Evolutionary conservation across 2,888 invertebrate genomes (phyloP).

Genomic region (Tineola bisselliella): DNA sequence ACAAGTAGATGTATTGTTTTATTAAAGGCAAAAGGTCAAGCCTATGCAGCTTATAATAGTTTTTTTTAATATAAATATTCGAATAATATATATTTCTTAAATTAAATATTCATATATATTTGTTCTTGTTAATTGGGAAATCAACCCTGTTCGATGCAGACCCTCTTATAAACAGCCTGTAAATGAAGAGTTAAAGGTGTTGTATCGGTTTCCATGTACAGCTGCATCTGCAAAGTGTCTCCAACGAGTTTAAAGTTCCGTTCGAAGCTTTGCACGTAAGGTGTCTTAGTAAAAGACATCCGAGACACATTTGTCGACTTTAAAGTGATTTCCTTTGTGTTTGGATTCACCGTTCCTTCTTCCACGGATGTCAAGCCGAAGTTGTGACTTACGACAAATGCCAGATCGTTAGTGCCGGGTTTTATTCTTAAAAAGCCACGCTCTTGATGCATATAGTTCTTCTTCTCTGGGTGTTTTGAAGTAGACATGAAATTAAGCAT

Average conservation of each 20-base stretch:
- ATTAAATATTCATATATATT: too few species aligned
- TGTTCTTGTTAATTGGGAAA: too few species aligned
- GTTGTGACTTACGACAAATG: slow-evolving; percentile 69
- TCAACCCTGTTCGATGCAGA: slow-evolving; percentile 14
- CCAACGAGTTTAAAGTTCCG: slow-evolving; percentile 39
- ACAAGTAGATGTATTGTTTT: too few species aligned
- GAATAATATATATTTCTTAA: too few species aligned
- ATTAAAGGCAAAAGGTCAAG: too few species aligned
- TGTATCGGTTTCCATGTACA: slow-evolving; percentile 67
- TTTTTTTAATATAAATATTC: too few species aligned
- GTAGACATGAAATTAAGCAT: slow-evolving; percentile 65
- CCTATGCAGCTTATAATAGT: too few species aligned
- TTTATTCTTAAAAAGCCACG: slow-evolving; percentile 69
- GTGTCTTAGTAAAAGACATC: slow-evolving; percentile 63
- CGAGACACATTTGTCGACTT: slow-evolving; percentile 54
- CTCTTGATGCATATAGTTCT: slow-evolving; percentile 71
- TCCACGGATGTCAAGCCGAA: slow-evolving; percentile 70
- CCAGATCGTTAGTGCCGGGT: slow-evolving; percentile 59
- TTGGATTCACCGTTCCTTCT: slow-evolving; percentile 59
- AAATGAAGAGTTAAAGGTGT: slow-evolving; percentile 66
- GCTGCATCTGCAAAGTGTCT: slow-evolving; percentile 43
- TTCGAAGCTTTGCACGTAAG: slow-evolving; percentile 54
- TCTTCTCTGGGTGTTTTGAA: slow-evolving; percentile 61
- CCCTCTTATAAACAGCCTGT: slow-evolving; percentile 54
- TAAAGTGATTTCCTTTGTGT: slow-evolving; percentile 49